Base-by-base conservation (phyloP, 2,113 vertebrate genomes). In the Prunella himalayana region DNA sequence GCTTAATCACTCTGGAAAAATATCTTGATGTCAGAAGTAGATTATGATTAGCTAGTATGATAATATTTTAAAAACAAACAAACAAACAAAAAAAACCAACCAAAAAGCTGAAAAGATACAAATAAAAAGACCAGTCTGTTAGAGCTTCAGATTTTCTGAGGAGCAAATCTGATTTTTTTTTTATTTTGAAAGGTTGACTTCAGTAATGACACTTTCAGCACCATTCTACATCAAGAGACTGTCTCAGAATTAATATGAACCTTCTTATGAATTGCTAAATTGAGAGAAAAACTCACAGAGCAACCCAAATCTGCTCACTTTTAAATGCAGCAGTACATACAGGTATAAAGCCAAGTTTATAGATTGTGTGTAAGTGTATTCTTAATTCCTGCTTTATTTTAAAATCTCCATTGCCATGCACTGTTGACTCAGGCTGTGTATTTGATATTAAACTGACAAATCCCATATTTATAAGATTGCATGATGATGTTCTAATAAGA, bases 321-420 rank as follows among this genome's bases (percentile, higher is more conserved):
- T 88, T 79, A 84, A 94, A 73, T n/a, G 15, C 78, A 69, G 7
- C 4, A 47, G 7, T 28, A 15, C 9, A 7, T 42, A 15, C 21
- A 42, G 8, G 23, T 45, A 39, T 49, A 69, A 80, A 86, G 8
- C 61, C 5, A 50, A 39, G 30, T 37, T 69, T 82, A 64, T 54
- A 72, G 37, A 85, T 49, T 60, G 3, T 6, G 7, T 49, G 10
- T 39, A 85, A 76, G 13, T 63, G 3, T 39, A 27, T 76, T 93
- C 19, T 80, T 86, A 79, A 56, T 70, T 77, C 11, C 33, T 89
- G 56, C 8, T 31, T 89, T 75, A 78, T 85, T 92, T 93, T 82
- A 54, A 95, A 83, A 49, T 54, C 49, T 86, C 35, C 19, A 50
- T 42, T 65, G 30, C 7, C 11, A 19, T 35, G 7, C n/a, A n/a